Evolutionary conservation across 1,140 invertebrate genomes (phyloP), one percentile per base, ranked within the genome.

Genomic region (Apis dorsata): DNA sequence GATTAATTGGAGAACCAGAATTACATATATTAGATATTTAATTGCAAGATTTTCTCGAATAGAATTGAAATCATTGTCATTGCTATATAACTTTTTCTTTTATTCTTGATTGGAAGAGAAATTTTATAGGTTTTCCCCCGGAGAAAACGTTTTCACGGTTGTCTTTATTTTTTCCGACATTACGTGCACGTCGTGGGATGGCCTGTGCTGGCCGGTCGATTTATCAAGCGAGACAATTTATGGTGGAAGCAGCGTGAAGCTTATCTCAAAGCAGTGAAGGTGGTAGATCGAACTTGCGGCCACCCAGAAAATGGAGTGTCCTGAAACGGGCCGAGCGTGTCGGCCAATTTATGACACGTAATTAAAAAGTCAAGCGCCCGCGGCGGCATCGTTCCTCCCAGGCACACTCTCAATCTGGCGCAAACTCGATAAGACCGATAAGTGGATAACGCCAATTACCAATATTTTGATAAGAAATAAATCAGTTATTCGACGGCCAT

Each of bases 221-320:
- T 92, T 91, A 92, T 91, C 91, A 91, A 92, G 88, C 89, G 87
- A 90, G 90, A 91, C 88, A 91, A 91, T 91, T 92, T 91, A 91
- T 91, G 89, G 86, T 90, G 87, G 90, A 85, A 81, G 66, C 57
- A 68, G 81, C 85, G 62, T 74, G 75, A 55, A 84, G 85, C 86
- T 89, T 88, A 87, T 89, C 88, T 87, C 82, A 76, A 85, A 80
- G 88, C 81, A 81, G 34, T 62, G 65, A 77, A 87, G 83, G 85
- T 89, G 90, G 90, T 91, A 89, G 91, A 92, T 92, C 90, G 90
- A 92, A 91, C 87, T 79, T 90, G 90, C 91, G 91, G 83, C 90
- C 91, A 92, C 81, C 91, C 91, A 92, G 91, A 92, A 92, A 92
- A 92, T 92, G 80, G 91, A 92, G 91, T 92, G 90, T 92, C 92